Evolutionary conservation across 2,888 invertebrate species (phyloP).

Genomic region (Zelleria hepariella): DNA sequence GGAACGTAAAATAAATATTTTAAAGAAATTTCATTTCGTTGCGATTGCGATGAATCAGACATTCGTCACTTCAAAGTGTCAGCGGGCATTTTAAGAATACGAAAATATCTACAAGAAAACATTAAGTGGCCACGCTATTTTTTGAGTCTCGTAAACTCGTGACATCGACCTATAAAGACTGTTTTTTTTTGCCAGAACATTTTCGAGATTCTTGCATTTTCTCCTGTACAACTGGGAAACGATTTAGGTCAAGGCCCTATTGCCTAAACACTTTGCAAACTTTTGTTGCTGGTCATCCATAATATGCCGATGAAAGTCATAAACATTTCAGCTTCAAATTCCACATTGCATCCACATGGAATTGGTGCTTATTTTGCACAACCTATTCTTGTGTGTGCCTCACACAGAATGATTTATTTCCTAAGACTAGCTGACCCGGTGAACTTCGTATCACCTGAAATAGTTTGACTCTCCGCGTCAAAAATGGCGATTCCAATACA

Average conservation of each 20-base stretch:
- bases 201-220: slow-evolving; percentile 25
- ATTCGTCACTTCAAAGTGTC: slow-evolving; percentile 5
- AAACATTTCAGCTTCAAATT: not conserved
- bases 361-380: not conserved
- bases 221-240: slow-evolving; percentile 15
- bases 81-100: slow-evolving; percentile 13
- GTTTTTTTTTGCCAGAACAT: slow-evolving; percentile 31
- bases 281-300: not conserved
- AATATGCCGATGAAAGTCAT: not conserved
- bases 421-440: no score
- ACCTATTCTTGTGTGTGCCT: not conserved
- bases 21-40: not conserved
- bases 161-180: slow-evolving; percentile 42
- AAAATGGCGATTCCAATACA: no score
- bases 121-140: slow-evolving; percentile 34
- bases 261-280: not conserved
- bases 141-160: slow-evolving; percentile 19
- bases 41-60: not conserved
- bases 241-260: slow-evolving; percentile 45
- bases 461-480: no score
- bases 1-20: not conserved
- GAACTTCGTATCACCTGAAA: no score
- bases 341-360: not conserved
- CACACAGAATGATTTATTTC: slow-evolving; percentile 1
- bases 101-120: slow-evolving; percentile 22